A percentile compares a stretch with the other conserved stretches of the same genome.
Conservation (phyloP, 2,797 vertebrate genomes). For the Rhyacichthys aspro region DNA sequence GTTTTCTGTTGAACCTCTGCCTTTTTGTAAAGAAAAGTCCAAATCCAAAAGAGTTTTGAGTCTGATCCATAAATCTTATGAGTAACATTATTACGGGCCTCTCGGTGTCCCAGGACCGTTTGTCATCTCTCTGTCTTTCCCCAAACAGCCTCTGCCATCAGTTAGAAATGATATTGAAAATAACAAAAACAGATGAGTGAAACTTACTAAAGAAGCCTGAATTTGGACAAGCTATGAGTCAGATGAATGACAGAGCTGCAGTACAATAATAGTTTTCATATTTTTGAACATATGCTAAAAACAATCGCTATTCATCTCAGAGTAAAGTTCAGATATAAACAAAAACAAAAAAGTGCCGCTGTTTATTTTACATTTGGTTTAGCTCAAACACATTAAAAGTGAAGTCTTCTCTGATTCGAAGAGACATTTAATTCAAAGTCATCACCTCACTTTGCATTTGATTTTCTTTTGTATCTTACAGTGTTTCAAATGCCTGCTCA, state of each 20-base stretch:
- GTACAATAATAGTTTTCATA: not conserved
- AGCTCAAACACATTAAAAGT: constrained; percentile 14
- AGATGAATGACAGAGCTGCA: not conserved
- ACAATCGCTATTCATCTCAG: too few relatives aligned
- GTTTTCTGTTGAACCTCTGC: not conserved
- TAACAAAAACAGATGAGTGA: constrained; percentile 7
- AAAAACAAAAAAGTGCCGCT: too few relatives aligned
- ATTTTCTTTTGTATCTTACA: constrained; percentile 11
- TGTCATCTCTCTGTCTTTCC: constrained; percentile 8
- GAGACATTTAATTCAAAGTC: too few relatives aligned
- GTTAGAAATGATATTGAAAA: constrained; percentile 13
- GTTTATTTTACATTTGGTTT: too few relatives aligned
- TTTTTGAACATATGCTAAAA: not conserved
- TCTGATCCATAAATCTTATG: constrained; percentile 8
- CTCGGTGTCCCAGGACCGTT: not conserved
- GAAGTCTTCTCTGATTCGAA: not conserved
- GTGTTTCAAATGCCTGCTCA: constrained; percentile 28
- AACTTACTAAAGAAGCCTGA: constrained; percentile 17
- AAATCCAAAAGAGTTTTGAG: constrained; percentile 9
- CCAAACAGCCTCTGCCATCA: constrained; percentile 5
- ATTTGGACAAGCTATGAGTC: not conserved
- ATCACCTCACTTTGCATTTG: constrained; percentile 5
- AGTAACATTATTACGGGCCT: constrained; percentile 3
- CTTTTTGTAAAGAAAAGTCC: constrained; percentile 1
- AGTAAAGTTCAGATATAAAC: too few relatives aligned